A percentile compares a stretch with the other conserved stretches of the same genome.
Evolutionary conservation across 1,140 invertebrate genomes (phyloP).

Genomic region (Ostrea denselamellosa): DNA sequence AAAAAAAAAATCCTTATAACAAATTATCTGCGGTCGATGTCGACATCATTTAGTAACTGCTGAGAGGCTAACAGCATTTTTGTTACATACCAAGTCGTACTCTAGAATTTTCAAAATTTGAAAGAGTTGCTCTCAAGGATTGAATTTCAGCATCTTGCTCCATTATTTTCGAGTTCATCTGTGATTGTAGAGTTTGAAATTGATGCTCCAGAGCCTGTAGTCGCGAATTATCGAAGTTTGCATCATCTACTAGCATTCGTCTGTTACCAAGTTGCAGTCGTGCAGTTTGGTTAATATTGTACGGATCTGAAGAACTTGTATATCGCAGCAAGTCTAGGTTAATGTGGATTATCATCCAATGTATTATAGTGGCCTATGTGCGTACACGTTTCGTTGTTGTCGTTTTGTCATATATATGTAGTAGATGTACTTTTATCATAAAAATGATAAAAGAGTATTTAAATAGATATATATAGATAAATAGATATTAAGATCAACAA

Average conservation of each 20-base stretch:
- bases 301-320: too few species aligned
- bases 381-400: too few species aligned
- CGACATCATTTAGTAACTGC: too few species aligned
- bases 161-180: not conserved
- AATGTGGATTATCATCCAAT: too few species aligned
- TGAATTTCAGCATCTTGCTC: not conserved
- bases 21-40: too few species aligned
- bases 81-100: not conserved
- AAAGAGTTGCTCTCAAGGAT: not conserved
- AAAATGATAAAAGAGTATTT: too few species aligned
- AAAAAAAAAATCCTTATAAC: too few species aligned
- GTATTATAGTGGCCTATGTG: too few species aligned
- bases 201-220: not conserved
- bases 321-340: too few species aligned
- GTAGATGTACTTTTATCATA: not conserved
- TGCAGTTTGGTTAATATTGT: too few species aligned
- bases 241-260: not conserved
- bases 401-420: not conserved
- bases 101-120: conserved; percentile 2
- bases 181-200: not conserved
- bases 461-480: too few species aligned
- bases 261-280: not conserved
- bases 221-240: not conserved
- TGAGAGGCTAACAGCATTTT: not conserved
- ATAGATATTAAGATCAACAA: too few species aligned